These are phyloP conservation scores for Drosophila punjabiensis DNA, from an alignment of 1,140 invertebrate genomes.

Conservation along the genomic window DNA sequence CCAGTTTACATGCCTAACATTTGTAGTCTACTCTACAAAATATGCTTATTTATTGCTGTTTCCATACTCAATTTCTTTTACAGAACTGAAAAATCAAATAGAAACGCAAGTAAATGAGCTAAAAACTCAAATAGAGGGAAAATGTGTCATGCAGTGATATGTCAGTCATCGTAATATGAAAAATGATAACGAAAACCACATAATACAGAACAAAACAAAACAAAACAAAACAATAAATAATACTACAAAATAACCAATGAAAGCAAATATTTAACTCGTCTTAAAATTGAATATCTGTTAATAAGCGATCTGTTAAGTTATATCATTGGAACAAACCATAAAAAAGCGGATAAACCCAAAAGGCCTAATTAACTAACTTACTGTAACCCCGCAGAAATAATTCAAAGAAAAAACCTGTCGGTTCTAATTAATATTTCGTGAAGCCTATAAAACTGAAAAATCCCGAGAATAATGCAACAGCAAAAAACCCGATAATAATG, in stretches of 20 bases:
- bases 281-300: constrained; percentile 75
- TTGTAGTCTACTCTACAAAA: constrained; percentile 85
- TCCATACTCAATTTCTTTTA: constrained; percentile 86
- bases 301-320: constrained; percentile 60
- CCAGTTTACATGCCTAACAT: constrained; percentile 76
- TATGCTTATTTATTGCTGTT: constrained; percentile 86
- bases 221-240: constrained; percentile 32
- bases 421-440: constrained; percentile 19
- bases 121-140: constrained; percentile 97
- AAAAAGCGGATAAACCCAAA: constrained; percentile 16
- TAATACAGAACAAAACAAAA: constrained; percentile 29
- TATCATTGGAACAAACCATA: constrained; percentile 22
- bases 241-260: constrained; percentile 48
- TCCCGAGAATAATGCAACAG: constrained; percentile 22
- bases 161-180: constrained; percentile 82
- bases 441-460: constrained; percentile 27
- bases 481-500: constrained; percentile 24
- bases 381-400: constrained; percentile 57
- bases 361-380: constrained; percentile 13
- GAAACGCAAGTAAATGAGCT: constrained; percentile 97
- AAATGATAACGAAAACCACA: constrained; percentile 33
- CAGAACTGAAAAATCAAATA: constrained; percentile 97
- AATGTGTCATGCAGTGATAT: constrained; percentile 95
- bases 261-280: constrained; percentile 62
- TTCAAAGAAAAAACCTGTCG: constrained; percentile 15